Percentiles rank a stretch among this genome's conserved stretches.
Evolutionary conservation across 2,888 invertebrate genomes (phyloP).

Genomic region (Sminthurinus aureus): DNA sequence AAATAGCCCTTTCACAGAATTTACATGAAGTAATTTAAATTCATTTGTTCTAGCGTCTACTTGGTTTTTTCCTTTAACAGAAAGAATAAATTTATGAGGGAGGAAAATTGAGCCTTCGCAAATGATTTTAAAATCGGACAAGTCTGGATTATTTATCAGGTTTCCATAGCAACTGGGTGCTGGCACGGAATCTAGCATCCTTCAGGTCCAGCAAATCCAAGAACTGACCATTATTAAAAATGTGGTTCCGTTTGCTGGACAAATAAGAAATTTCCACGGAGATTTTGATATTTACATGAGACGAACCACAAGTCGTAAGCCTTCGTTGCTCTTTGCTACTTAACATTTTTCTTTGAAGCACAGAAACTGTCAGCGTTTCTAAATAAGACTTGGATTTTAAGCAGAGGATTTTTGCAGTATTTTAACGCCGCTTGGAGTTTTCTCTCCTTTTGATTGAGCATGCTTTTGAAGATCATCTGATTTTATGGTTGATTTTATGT

Average conservation of each 20-base stretch:
- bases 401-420: too few relatives aligned
- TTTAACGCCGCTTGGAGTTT: too few relatives aligned
- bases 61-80: not conserved
- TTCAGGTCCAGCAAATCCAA: not conserved
- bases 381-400: too few relatives aligned
- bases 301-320: too few relatives aligned
- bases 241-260: not conserved
- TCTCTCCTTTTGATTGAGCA: too few relatives aligned
- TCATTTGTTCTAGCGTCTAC: not conserved
- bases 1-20: too few relatives aligned
- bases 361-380: too few relatives aligned
- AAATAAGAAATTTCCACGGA: not conserved
- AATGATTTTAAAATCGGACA: not conserved
- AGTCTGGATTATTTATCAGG: not conserved
- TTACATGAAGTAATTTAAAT: not conserved
- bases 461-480: too few relatives aligned
- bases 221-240: not conserved
- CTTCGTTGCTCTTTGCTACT: too few relatives aligned
- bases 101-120: not conserved
- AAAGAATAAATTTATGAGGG: constrained; percentile 8
- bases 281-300: not conserved
- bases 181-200: not conserved
- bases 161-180: not conserved
- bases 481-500: too few relatives aligned
- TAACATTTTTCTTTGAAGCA: too few relatives aligned